Base-by-base conservation (phyloP, 2,888 invertebrate species). In the Conomelus anceps region DNA sequence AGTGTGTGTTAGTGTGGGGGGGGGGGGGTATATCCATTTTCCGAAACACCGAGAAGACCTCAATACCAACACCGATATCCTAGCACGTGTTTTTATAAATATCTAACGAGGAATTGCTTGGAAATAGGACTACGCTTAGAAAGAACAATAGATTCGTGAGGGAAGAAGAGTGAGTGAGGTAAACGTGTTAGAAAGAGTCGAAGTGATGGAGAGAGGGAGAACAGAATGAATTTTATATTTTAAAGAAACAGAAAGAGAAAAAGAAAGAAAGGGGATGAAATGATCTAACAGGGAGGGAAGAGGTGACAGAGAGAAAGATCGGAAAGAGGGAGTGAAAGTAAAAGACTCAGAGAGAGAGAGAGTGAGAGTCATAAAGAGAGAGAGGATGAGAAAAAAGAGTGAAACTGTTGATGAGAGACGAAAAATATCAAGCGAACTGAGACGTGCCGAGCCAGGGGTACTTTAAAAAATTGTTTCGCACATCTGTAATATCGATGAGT, bases 41-140 rank as follows among this genome's bases (percentile, higher is more conserved):
- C 63, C n/a, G 63, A 63, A 63, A 1, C 1, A 63, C 63, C n/a
- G 63, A n/a, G 63, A 63, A 63, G 63, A 63, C 63, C n/a, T 63
- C 63, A 63, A 63, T 63, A 63, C 4, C 63, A 63, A 13, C 85
- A 86, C n/a, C 86, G 26, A 86, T 29, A 23, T 29, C 22, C 86
- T 20, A 86, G 86, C 86, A 86, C 86, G 86, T 86, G 86, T 86
- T 86, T 86, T 86, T 86, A 86, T 86, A 86, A 86, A 86, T 86
- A 86, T 26, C 24, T 86, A 86, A 86, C 86, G 29, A 86, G 29
- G 86, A 86, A 24, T 86, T 63, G 63, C 63, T 63, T n/a, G 63
- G 63, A n/a, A 63, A n/a, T 63, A n/a, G 63, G 63, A 63, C n/a
- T n/a, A 7, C 63, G n/a, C n/a, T 63, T 63, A n/a, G 0, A 63